Base-by-base conservation (phyloP, 2,113 vertebrate species). In the Clarias gariepinus region DNA sequence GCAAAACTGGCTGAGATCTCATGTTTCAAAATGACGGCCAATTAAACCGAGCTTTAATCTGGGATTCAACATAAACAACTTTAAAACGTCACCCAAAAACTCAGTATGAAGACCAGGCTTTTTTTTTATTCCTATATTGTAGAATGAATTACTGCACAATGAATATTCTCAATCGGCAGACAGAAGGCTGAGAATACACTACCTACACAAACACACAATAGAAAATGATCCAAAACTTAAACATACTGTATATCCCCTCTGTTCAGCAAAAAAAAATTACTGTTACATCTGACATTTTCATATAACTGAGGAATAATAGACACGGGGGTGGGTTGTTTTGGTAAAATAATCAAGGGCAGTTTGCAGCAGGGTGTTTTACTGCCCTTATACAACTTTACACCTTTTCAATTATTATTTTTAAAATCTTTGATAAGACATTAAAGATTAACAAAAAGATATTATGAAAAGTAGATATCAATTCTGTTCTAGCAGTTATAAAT, bases 21-120 rank as follows among this genome's bases (percentile, higher is more conserved):
- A 23, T 58, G 52, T 71, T 81, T n/a, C 11, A 63, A 41, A 41
- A 82, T 61, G 16, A 25, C 53, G 41, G 57, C 78, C 55, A 73
- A 86, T 77, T 76, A 55, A 36, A 58, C 47, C n/a, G n/a, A 61
- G 68, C 23, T 53, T 52, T 74, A 81, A 74, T 86, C 68, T 63
- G n/a, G 47, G 13, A 28, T n/a, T 36, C 28, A 16, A 68, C 28
- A 60, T 74, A 77, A 77, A 77, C 47, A 53, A 2, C 6, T 76
- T 76, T 53, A 15, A n/a, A 78, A 77, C 18, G 5, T 8, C 47
- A 15, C 23, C 52, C 25, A 28, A 28, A 78, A 18, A 78, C 52
- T 55, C 41, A n/a, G 73, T 13, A 25, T 74, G 41, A 47, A 71
- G 68, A 71, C 2, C 7, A 68, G 28, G 16, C 28, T 33, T 69